Conservation (phyloP, 2,113 vertebrate genomes). For the Nerophis lumbriciformis region DNA sequence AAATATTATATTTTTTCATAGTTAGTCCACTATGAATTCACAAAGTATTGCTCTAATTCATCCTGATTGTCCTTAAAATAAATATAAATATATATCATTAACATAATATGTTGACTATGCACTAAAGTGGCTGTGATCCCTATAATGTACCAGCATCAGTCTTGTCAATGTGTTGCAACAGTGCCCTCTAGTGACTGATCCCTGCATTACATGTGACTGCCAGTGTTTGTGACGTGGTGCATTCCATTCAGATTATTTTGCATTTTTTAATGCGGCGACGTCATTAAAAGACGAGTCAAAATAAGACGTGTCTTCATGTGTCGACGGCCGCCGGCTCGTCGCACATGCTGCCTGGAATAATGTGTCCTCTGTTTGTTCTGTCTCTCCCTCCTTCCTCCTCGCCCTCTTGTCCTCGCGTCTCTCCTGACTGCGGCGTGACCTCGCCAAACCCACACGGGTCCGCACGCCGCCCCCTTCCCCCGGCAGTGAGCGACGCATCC, state of each 20-base stretch:
- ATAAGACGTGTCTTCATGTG: constrained; percentile 45
- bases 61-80: no score
- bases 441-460: constrained; percentile 32
- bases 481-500: constrained; percentile 55
- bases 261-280: constrained; percentile 37
- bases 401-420: constrained; percentile 42
- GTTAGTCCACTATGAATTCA: no score
- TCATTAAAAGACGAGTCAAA: constrained; percentile 57
- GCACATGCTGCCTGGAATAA: constrained; percentile 67
- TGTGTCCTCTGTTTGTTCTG: constrained; percentile 65
- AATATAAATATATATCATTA: no score
- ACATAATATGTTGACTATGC: no score
- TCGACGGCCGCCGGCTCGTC: constrained; percentile 42
- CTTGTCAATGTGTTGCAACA: constrained; percentile 27
- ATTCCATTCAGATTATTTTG: constrained; percentile 31
- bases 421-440: constrained; percentile 36
- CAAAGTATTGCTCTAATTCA: no score
- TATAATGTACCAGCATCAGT: constrained; percentile 2
- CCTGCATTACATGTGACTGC: constrained; percentile 30
- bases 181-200: constrained; percentile 46
- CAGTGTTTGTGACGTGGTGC: constrained; percentile 11
- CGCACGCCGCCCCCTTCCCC: constrained; percentile 33
- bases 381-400: constrained; percentile 21
- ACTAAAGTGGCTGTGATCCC: not conserved
- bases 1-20: no score